Evolutionary conservation across 2,113 vertebrate species (phyloP).

Genomic region (Chrysemys picta): DNA sequence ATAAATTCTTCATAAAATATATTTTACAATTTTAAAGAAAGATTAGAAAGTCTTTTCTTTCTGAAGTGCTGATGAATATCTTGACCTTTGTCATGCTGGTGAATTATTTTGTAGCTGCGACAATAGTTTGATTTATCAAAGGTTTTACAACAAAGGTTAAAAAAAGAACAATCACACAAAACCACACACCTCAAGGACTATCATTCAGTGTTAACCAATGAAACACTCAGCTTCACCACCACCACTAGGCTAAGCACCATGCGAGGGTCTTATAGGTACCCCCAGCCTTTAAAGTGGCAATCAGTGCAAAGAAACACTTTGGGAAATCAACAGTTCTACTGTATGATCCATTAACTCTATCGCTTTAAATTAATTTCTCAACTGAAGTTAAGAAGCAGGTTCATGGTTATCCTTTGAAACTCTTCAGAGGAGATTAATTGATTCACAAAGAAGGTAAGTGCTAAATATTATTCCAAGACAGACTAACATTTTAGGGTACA

Average conservation of each 20-base stretch:
- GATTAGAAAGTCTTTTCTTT: constrained; percentile 65
- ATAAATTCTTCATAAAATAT: constrained; percentile 86
- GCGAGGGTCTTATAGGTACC: constrained; percentile 66
- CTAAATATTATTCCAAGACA: not conserved
- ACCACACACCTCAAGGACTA: constrained; percentile 61
- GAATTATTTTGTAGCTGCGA: constrained; percentile 79
- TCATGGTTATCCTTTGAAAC: constrained; percentile 29
- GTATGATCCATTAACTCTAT: constrained; percentile 50
- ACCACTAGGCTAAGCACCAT: constrained; percentile 80
- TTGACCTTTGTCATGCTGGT: constrained; percentile 81
- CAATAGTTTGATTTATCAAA: constrained; percentile 69
- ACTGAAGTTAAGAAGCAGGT: constrained; percentile 53
- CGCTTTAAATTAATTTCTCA: not conserved
- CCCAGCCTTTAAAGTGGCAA: constrained; percentile 77
- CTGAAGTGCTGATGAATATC: constrained; percentile 76
- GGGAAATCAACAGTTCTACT: constrained; percentile 54
- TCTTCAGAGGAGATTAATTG: not conserved
- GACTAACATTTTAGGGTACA: not conserved
- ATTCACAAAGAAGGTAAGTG: not conserved
- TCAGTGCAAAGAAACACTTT: constrained; percentile 80
- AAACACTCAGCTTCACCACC: constrained; percentile 64
- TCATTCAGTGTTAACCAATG: constrained; percentile 57
- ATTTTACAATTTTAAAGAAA: constrained; percentile 80
- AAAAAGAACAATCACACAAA: constrained; percentile 49
- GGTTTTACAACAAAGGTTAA: constrained; percentile 61